A percentile compares a stretch with the other conserved stretches of the same genome.
Evolutionary conservation across 1,140 invertebrate species (phyloP).

Genomic region (Drosophila bocki): DNA sequence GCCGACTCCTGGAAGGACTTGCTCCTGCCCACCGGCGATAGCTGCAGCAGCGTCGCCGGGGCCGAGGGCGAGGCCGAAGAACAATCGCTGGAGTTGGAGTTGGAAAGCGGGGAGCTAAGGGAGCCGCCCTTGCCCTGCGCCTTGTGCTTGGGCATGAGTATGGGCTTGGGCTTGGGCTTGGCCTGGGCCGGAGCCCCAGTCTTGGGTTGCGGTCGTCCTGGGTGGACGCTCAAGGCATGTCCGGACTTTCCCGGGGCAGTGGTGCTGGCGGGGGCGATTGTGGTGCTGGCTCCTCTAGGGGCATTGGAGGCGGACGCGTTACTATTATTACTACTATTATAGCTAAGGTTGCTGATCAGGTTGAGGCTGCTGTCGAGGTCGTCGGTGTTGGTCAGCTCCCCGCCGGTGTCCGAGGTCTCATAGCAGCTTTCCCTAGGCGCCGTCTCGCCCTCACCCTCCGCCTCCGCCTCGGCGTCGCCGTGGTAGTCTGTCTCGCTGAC

Average conservation of each 20-base stretch:
- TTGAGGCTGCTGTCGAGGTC: constrained; percentile 81
- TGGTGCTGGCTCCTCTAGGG: constrained; percentile 37
- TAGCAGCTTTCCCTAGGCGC: constrained; percentile 77
- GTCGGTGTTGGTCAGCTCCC: constrained; percentile 79
- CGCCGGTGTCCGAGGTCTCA: constrained; percentile 81
- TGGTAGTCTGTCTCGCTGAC: constrained; percentile 80
- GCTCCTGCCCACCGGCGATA: constrained; percentile 77
- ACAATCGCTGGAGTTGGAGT: constrained; percentile 79
- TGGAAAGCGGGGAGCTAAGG: constrained; percentile 61
- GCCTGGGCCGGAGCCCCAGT: constrained; percentile 73
- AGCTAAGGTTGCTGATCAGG: constrained; percentile 84
- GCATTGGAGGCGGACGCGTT: constrained; percentile 62
- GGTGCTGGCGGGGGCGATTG: constrained; percentile 10
- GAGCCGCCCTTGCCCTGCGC: constrained; percentile 60
- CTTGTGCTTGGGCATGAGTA: constrained; percentile 74
- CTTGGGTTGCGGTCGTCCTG: constrained; percentile 57
- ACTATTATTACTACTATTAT: constrained; percentile 85
- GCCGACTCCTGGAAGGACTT: constrained; percentile 83
- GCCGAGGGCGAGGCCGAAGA: constrained; percentile 70
- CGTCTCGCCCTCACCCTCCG: constrained; percentile 68
- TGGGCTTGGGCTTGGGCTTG: constrained; percentile 69
- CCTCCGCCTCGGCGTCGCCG: constrained; percentile 70
- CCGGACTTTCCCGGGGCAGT: constrained; percentile 38
- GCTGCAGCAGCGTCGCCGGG: constrained; percentile 39
- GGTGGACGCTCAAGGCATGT: constrained; percentile 57